Conservation (phyloP, 2,888 invertebrate species). For the Drosophila macrospina region DNA sequence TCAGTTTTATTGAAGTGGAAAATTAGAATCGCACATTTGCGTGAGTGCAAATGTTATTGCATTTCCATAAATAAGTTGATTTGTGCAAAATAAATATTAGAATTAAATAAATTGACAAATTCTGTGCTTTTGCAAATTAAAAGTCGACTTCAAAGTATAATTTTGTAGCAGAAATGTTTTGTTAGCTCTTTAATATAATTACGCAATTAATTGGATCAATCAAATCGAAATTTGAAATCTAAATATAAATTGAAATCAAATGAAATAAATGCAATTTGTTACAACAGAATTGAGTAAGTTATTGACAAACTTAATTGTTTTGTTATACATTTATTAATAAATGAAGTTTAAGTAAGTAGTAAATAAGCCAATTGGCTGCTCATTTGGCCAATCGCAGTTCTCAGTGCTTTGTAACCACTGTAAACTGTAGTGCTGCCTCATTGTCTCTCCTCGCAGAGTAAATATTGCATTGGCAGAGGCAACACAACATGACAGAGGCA, state of each 20-base stretch:
- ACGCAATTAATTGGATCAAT: background rate
- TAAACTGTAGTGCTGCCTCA: background rate
- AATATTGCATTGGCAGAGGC: slow-evolving; percentile 6
- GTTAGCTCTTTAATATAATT: background rate
- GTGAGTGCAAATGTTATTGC: background rate
- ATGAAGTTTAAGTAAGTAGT: no score
- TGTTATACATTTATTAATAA: no score
- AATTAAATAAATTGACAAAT: background rate
- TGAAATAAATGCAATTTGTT: no score
- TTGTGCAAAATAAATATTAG: background rate
- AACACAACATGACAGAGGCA: background rate
- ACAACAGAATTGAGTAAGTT: no score
- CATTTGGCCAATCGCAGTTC: no score
- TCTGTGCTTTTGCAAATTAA: background rate
- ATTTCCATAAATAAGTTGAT: background rate
- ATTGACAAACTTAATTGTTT: no score
- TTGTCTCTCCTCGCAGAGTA: slow-evolving; percentile 1
- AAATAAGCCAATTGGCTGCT: no score
- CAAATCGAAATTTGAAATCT: background rate
- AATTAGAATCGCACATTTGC: slow-evolving; percentile 27
- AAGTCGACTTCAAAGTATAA: background rate
- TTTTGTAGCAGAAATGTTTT: background rate
- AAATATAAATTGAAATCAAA: background rate
- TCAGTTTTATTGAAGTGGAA: slow-evolving; percentile 24
- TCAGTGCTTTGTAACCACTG: no score